Percentiles rank a stretch among this genome's conserved stretches.
These are phyloP conservation scores for Meda fulgida DNA, from an alignment of 2,797 vertebrate genomes.

Conservation along the genomic window DNA sequence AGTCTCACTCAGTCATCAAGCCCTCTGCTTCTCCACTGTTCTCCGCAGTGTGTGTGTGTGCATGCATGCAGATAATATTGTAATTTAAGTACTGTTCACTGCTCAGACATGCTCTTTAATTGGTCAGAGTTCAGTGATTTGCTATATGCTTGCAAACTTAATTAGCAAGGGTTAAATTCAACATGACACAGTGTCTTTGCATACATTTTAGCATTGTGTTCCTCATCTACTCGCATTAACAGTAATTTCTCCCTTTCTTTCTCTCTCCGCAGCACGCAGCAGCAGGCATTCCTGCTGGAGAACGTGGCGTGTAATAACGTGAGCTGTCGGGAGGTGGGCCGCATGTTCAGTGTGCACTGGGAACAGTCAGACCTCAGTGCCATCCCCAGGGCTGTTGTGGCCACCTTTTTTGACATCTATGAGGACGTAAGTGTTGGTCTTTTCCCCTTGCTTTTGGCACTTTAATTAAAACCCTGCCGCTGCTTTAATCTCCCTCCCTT, in stretches of 20 bases:
- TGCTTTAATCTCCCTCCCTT: conserved; percentile 16
- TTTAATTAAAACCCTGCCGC: conserved; percentile 46
- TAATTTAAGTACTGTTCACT: conserved; percentile 62
- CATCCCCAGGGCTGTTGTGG: conserved; percentile 85
- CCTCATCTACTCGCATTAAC: conserved; percentile 3
- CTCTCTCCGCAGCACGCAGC: conserved; percentile 73
- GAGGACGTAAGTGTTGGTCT: conserved; percentile 89
- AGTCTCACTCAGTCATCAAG: conserved; percentile 10
- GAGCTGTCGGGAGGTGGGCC: conserved; percentile 77
- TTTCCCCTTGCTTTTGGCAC: conserved; percentile 28
- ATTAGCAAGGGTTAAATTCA: conserved; percentile 46
- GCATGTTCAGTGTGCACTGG: conserved; percentile 93
- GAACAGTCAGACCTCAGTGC: conserved; percentile 88
- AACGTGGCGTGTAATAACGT: conserved; percentile 85
- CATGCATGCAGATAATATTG: conserved; percentile 9
- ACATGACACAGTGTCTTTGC: conserved; percentile 21
- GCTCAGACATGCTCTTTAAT: conserved; percentile 29
- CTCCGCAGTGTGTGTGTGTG: background rate
- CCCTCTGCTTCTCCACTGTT: background rate
- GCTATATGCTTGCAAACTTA: conserved; percentile 15
- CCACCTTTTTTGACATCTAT: conserved; percentile 97
- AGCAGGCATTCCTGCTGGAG: conserved; percentile 92
- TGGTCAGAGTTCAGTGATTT: conserved; percentile 29
- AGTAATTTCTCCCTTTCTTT: conserved; percentile 15
- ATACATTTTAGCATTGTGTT: background rate